A percentile compares a stretch with the other conserved stretches of the same genome.
Evolutionary conservation across 1,140 invertebrate genomes (phyloP).

Genomic region (Tribolium madens): DNA sequence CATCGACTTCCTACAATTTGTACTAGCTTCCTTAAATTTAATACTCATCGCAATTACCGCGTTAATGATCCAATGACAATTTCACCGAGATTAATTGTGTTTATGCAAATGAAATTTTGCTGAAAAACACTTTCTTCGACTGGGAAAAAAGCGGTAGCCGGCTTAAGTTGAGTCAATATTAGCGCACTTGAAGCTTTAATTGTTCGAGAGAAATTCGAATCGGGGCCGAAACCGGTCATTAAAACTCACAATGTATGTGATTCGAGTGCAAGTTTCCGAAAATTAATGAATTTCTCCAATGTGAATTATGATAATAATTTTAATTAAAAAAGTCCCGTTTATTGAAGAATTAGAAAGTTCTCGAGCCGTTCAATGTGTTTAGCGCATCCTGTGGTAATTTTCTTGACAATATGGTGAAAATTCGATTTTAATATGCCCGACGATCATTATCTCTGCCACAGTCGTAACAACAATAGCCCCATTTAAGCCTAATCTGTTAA

Average conservation of each 20-base stretch:
- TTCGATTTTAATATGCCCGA: slow-evolving; percentile 7
- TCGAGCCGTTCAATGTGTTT: neutral
- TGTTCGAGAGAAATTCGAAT: slow-evolving; percentile 6
- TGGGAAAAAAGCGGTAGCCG: neutral
- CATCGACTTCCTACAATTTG: slow-evolving; percentile 9
- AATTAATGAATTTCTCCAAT: slow-evolving; percentile 21
- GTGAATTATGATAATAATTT: slow-evolving; percentile 19
- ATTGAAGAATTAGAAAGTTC: slow-evolving; percentile 14
- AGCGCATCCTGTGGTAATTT: slow-evolving; percentile 1
- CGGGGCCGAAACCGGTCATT: neutral
- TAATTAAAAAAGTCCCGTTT: neutral
- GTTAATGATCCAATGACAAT: slow-evolving; percentile 17
- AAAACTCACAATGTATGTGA: neutral
- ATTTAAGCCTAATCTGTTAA: slow-evolving; percentile 15
- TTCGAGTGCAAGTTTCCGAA: slow-evolving; percentile 4
- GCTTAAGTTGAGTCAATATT: slow-evolving; percentile 6
- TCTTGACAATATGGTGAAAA: slow-evolving; percentile 30
- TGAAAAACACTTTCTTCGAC: neutral
- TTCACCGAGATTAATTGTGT: slow-evolving; percentile 6
- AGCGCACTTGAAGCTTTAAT: neutral
- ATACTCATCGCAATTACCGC: slow-evolving; percentile 5
- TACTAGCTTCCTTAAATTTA: slow-evolving; percentile 12
- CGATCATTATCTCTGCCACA: slow-evolving; percentile 21
- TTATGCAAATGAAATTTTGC: neutral
- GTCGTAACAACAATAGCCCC: neutral